Base-by-base conservation (phyloP, 2,888 invertebrate species). In the Caenorhabditis uteleia region DNA sequence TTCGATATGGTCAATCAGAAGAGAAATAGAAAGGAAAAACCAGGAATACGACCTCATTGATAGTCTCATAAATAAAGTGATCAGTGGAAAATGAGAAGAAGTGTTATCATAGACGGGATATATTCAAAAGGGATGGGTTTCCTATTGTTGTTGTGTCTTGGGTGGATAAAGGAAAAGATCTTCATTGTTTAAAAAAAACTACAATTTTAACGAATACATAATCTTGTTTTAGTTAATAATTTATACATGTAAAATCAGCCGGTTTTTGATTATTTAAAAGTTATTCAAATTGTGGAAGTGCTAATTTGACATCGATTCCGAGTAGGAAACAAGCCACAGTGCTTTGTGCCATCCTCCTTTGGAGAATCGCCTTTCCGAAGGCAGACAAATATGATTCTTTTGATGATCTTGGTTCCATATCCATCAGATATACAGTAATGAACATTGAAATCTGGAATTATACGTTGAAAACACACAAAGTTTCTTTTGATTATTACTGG, bases 341-440 rank as follows among this genome's bases (percentile, higher is more conserved):
- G 27, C 73, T 74, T 55, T 82, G 79, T n/a, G 82, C 82, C 79
- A 82, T 80, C 56, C 56, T 66, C 53, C 77, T 68, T 49, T 82
- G 82, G 3, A 82, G 70, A 47, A 82, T 80, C 14, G 79, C 82
- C 46, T 72, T 77, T 61, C 82, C 82, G 61, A 82, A 82, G 2
- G 82, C 79, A 5, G 82, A 82, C n/a, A 82, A 58, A 47, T 82
- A 82, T 3, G 77, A 77, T 65, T 82, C 82, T 48, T 72, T 74
- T 0, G 80, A 73, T 5, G 69, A 70, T 61, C 78, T 60, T 34
- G 79, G 78, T 44, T 79, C 78, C 77, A 82, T 67, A 58, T 82
- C 82, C 82, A 82, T 82, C 48, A 82, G 54, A 55, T 82, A 82
- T 8, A 82, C 82, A 12, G 82, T 82, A 51, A 82, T 82, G 66